Conservation (phyloP, 2,888 invertebrate species). For the Phorcus lineatus region DNA sequence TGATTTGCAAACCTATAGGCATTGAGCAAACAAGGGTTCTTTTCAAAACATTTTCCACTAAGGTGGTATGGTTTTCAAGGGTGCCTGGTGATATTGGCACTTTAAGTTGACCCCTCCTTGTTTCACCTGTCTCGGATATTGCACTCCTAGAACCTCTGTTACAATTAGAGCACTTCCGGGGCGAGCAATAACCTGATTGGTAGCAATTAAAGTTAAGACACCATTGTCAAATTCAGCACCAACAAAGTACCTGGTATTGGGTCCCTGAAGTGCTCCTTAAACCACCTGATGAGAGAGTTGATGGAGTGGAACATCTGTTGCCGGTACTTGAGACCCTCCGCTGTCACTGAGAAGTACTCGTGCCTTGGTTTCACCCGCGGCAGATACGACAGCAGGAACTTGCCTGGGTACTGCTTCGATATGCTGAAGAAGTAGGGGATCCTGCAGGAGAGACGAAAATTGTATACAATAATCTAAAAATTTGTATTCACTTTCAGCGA, state of each 20-base stretch:
- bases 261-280: conserved; percentile 97
- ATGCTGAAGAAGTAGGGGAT: conserved; percentile 73
- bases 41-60: not conserved
- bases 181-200: no score
- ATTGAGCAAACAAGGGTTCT: no score
- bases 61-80: no score
- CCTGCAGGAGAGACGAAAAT: conserved; percentile 50
- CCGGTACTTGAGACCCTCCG: conserved; percentile 94
- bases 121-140: no score
- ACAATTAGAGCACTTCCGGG: no score
- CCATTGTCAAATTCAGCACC: no score
- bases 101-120: no score
- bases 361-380: conserved; percentile 90
- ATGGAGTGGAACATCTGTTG: conserved; percentile 88
- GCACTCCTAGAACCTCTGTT: no score
- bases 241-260: conserved; percentile 77
- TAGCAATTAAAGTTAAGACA: no score
- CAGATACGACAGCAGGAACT: conserved; percentile 94
- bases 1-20: no score
- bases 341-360: conserved; percentile 93
- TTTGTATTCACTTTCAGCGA: no score
- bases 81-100: no score
- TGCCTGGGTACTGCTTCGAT: conserved; percentile 75
- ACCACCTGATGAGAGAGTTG: conserved; percentile 91
- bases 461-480: not conserved